Percentiles rank a stretch among this genome's conserved stretches.
These are phyloP conservation scores for Leucosticte australis DNA, from an alignment of 2,113 vertebrate species.

Conservation along the genomic window DNA sequence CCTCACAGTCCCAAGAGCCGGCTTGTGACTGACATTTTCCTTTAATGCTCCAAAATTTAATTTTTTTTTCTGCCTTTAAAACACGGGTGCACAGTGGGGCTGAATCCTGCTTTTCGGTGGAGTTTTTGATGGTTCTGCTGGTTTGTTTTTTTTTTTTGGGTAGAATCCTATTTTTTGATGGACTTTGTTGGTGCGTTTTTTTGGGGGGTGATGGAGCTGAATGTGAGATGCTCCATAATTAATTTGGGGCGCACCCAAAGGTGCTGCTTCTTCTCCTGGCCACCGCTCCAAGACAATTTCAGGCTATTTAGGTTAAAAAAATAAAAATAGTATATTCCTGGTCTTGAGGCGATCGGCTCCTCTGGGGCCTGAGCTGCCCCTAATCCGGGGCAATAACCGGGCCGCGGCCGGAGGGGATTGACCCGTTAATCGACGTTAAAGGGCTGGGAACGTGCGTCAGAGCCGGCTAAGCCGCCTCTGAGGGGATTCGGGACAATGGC, in stretches of 20 bases:
- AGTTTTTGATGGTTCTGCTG: background rate
- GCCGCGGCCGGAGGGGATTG: background rate
- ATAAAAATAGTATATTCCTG: background rate
- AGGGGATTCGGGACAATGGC: background rate
- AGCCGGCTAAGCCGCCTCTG: background rate
- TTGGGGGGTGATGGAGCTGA: background rate
- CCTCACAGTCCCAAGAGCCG: rapidly evolving
- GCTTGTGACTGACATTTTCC: background rate
- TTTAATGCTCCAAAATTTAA: background rate
- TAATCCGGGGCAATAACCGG: background rate
- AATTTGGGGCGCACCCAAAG: no score
- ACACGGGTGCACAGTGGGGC: rapidly evolving
- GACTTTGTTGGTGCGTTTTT: rapidly evolving
- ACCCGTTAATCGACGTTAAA: background rate
- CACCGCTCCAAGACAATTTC: rapidly evolving
- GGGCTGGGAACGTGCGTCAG: background rate
- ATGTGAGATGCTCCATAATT: rapidly evolving
- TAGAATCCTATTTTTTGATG: background rate
- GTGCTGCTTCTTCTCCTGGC: background rate
- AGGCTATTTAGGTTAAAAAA: background rate
- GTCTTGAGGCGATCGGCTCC: background rate
- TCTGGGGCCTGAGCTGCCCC: background rate
- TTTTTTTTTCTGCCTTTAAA: background rate
- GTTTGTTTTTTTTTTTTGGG: background rate
- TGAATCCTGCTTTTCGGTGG: background rate